Conservation (phyloP, 1,140 invertebrate genomes). For the Procambarus clarkii region DNA sequence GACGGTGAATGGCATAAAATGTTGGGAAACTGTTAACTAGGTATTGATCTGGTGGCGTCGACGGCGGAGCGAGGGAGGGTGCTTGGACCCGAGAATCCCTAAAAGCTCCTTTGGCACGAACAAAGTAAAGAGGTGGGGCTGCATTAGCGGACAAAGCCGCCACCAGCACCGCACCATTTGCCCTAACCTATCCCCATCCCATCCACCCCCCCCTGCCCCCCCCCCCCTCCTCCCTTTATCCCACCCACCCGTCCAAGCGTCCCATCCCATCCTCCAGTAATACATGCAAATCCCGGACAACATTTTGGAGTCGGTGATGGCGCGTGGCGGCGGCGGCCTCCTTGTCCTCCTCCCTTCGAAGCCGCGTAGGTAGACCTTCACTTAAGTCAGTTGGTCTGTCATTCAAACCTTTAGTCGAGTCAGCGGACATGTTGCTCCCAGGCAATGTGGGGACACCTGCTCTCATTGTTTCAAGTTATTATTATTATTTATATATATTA, state of each 20-base stretch:
- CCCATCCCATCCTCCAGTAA: conserved; percentile 6
- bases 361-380: no score
- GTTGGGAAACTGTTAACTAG: conserved; percentile 62
- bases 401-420: no score
- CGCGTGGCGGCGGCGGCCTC: background rate
- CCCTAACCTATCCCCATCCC: background rate
- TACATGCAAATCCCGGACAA: conserved; percentile 59
- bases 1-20: conserved; percentile 23
- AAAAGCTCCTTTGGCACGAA: conserved; percentile 53
- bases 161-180: conserved; percentile 40
- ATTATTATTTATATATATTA: no score
- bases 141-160: conserved; percentile 63
- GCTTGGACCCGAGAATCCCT: conserved; percentile 46
- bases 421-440: no score
- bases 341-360: background rate
- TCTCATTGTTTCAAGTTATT: no score
- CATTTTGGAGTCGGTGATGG: conserved; percentile 7
- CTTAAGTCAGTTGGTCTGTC: no score
- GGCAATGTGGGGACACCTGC: no score
- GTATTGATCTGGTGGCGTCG: conserved; percentile 50
- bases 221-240: no score
- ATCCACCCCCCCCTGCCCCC: no score
- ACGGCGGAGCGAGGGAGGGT: conserved; percentile 29
- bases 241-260: no score
- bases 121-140: conserved; percentile 62